A percentile compares a stretch with the other conserved stretches of the same genome.
Conservation (phyloP, 2,113 vertebrate genomes). For the Lophochroa leadbeateri region DNA sequence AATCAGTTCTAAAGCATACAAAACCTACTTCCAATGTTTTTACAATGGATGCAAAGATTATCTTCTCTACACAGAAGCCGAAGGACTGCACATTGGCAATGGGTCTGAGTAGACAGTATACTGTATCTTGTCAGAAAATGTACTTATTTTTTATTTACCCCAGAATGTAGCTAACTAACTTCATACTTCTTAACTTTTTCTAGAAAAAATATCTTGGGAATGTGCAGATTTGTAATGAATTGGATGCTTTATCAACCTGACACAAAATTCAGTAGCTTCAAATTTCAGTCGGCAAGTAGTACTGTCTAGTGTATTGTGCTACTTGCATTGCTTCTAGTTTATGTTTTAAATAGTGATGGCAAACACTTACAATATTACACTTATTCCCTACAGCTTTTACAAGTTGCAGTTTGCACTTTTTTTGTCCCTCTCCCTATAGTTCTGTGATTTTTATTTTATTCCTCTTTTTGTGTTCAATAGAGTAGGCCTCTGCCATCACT, state of each 20-base stretch:
- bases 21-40: neutral
- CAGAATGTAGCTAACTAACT: neutral
- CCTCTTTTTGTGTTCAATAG: neutral
- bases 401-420: neutral
- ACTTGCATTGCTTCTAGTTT: neutral
- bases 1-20: neutral
- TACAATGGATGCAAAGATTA: neutral
- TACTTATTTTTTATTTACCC: neutral
- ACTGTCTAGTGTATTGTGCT: neutral
- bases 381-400: neutral
- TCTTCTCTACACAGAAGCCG: neutral
- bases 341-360: neutral
- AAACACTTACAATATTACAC: neutral
- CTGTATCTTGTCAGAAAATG: neutral
- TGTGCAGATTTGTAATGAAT: neutral
- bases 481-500: neutral
- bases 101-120: neutral
- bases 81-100: fast-evolving
- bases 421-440: neutral
- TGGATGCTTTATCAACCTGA: neutral
- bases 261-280: neutral
- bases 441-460: neutral
- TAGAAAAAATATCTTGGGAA: neutral
- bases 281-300: neutral
- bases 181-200: neutral